Conservation (phyloP, 2,888 invertebrate genomes). For the Ditula angustiorana region DNA sequence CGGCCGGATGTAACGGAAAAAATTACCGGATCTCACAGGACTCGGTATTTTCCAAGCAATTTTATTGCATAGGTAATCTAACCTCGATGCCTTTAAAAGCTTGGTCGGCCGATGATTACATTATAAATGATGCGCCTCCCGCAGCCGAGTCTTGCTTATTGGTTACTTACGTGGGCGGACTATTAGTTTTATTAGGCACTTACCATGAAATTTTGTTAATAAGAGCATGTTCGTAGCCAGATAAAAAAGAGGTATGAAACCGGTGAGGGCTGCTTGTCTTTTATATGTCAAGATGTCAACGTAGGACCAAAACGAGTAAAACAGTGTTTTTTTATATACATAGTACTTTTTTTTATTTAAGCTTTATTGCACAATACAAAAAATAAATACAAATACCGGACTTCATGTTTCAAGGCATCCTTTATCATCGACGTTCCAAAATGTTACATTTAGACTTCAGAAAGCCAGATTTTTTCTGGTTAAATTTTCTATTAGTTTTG, state of each 20-base stretch:
- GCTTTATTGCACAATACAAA: too few species aligned
- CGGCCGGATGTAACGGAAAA: constrained; percentile 76
- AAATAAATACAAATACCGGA: too few species aligned
- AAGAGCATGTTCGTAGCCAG: neutral
- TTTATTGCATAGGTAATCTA: constrained; percentile 58
- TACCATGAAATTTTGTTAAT: neutral
- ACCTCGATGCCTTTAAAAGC: constrained; percentile 56
- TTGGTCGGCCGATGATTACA: constrained; percentile 23
- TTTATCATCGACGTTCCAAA: too few species aligned
- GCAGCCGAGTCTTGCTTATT: neutral
- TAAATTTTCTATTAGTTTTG: too few species aligned
- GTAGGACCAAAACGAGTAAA: too few species aligned
- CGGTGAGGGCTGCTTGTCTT: too few species aligned
- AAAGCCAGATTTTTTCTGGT: too few species aligned
- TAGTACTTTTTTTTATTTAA: too few species aligned
- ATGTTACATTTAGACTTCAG: too few species aligned
- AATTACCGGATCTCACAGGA: constrained; percentile 74
- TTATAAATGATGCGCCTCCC: constrained; percentile 25
- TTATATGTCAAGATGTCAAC: too few species aligned
- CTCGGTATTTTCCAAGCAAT: constrained; percentile 68
- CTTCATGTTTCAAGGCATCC: too few species aligned
- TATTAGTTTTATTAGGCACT: neutral
- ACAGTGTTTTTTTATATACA: too few species aligned
- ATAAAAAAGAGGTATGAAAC: neutral
- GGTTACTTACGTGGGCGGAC: neutral